phyloP scores from a whole-genome alignment of 2,113 vertebrate species.

The Heteronetta atricapilla region DNA sequence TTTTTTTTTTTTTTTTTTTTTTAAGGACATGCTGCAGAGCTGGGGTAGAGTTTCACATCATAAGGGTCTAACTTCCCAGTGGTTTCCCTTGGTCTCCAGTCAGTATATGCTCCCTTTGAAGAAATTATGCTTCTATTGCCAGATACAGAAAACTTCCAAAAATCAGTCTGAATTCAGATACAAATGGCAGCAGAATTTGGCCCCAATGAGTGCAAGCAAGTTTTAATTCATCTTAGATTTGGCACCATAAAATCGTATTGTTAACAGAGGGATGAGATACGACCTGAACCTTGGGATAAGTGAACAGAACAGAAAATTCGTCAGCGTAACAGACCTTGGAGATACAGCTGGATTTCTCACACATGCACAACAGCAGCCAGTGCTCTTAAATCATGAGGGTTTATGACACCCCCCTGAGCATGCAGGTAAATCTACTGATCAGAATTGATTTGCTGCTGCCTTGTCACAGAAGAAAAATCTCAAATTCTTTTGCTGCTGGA shows the following conservation, averaged over 20 bases:
- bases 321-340: not conserved
- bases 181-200: not conserved
- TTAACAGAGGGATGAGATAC: not conserved
- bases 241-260: not conserved
- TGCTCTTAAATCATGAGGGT: constrained; percentile 29
- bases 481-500: not conserved
- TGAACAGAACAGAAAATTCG: not conserved
- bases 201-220: not conserved
- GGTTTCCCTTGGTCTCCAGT: not conserved
- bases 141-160: not conserved
- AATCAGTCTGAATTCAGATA: not conserved
- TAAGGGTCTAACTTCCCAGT: not conserved
- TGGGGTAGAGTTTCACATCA: not conserved
- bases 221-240: not conserved
- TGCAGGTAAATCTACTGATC: constrained; percentile 40
- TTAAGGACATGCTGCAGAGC: not conserved
- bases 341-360: not conserved
- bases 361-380: not conserved
- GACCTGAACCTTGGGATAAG: not conserved
- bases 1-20: accelerated
- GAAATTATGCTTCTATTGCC: not conserved
- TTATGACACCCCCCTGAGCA: not conserved
- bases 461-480: constrained; percentile 15
- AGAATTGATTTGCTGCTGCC: constrained; percentile 28
- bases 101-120: not conserved